Evolutionary conservation across 2,797 vertebrate species (phyloP).

Genomic region (Crocidura indochinensis): DNA sequence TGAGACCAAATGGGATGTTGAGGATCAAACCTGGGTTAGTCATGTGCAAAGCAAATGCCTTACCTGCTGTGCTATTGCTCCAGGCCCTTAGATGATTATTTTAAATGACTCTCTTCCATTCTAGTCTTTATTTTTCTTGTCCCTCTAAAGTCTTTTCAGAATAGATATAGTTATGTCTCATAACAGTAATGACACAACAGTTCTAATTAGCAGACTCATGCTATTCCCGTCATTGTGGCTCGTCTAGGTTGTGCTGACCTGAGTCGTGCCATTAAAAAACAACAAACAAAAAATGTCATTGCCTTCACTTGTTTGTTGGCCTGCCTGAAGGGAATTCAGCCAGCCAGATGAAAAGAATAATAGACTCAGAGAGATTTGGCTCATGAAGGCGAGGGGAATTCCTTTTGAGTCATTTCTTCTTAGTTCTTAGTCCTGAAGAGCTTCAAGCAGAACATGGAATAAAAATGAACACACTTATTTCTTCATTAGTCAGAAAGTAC

Average conservation of each 20-base stretch:
- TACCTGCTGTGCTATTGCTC: no score
- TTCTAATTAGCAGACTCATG: conserved; percentile 7
- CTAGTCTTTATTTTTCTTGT: conserved; percentile 11
- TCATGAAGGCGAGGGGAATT: background rate
- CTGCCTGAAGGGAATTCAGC: background rate
- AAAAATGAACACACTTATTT: conserved; percentile 42
- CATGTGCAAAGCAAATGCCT: no score
- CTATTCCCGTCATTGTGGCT: background rate
- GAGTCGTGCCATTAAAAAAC: background rate
- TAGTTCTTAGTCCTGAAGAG: background rate
- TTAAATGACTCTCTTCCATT: background rate
- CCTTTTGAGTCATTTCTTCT: conserved; percentile 40
- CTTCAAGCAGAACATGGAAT: conserved; percentile 3
- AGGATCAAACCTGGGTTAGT: no score
- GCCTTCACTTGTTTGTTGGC: conserved; percentile 46
- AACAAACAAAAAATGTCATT: background rate
- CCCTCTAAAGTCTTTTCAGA: conserved; percentile 12
- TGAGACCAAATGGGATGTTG: no score
- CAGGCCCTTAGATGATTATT: no score
- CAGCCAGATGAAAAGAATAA: background rate
- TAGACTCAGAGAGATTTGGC: background rate
- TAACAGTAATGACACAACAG: conserved; percentile 15
- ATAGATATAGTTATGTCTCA: conserved; percentile 3
- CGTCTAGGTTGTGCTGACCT: conserved; percentile 32
- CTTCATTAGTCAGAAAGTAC: conserved; percentile 54